Base-by-base conservation (phyloP, 2,888 invertebrate genomes). In the Rhagonycha fulva region DNA sequence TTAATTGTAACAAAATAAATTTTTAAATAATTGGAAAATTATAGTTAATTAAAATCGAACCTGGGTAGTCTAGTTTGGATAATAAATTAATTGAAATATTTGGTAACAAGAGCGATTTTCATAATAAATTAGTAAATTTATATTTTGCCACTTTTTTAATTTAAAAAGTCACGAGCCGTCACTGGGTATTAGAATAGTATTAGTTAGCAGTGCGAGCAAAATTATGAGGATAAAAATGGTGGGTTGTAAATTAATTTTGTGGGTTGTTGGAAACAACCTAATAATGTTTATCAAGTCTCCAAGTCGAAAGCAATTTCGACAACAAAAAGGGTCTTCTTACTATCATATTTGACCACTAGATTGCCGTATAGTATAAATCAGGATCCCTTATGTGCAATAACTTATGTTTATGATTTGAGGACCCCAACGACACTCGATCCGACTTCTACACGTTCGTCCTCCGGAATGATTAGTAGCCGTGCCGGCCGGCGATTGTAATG, bases 321-420 rank as follows among this genome's bases (percentile, higher is more conserved):
- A 72, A 72, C 72, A 72, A 72, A 66, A 72, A 72, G 72, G 72
- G 32, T 72, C 72, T 61, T 68, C 61, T 72, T 72, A 72, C 68
- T 68, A 19, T 67, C 68, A 68, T 68, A 62, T 72, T 68, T 72
- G 72, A 72, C 72, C 72, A 68, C 72, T 68, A 72, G 68, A 72
- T 72, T 72, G 72, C 68, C 72, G 72, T 62, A 67, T 68, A 72
- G 72, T 68, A 78, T 79, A 79, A 80, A 79, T 79, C 79, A 76
- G 75, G 74, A 72, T 74, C 77, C 74, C 75, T 80, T 78, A 77
- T 76, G 76, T 77, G 79, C 80, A 79, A 80, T 80, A 80, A 80
- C 77, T 80, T 77, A 76, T 78, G 77, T 80, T 80, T 80, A 80
- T 80, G 79, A 80, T 79, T 70, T 76, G 72, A 72, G 74, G 73